Evolutionary conservation across 2,888 invertebrate genomes (phyloP), one percentile per base, ranked within the genome.

Genomic region (Tiliacea aurago): DNA sequence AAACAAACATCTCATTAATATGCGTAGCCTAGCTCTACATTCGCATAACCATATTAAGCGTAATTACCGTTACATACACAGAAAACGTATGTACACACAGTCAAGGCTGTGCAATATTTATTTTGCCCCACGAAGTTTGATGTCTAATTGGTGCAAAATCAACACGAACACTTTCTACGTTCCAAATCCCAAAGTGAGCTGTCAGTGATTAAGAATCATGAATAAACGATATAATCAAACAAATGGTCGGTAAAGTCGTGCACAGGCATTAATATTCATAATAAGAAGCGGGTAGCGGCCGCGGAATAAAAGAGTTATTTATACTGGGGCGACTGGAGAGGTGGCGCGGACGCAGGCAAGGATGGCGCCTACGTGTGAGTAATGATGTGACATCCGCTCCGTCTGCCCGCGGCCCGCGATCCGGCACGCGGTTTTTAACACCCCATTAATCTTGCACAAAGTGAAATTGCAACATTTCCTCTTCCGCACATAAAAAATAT

Each of bases 101-200:
- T 76, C 61, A 58, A 86, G 79, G 83, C 53, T 81, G 81, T 86
- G 81, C 81, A 85, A 85, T 88, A 87, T 88, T 81, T 81, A 76
- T 62, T 77, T 87, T 83, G 77, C 76, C 66, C 76, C 81, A 75
- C 77, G 74, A 73, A 76, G 51, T 62, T 71, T 80, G 70, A 59
- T 61, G 62, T 80, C 69, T 83, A 86, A 87, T 87, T 86, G 84
- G 84, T 87, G 87, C 85, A 87, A 88, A 89, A 88, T 88, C 88
- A 89, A 91, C 87, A 90, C 81, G 87, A 90, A 83, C 84, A 91
- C 93, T 93, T 94, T 94, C 94, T 93, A 89, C 83, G 90, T 87
- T 87, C 91, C 79, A 85, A 89, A 90, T 87, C 84, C 90, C 68
- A 85, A 89, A 90, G 92, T 85, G 76, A 90, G 84, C 82, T 88